Conservation (phyloP, 2,113 vertebrate genomes). For the Pholis gunnellus region DNA sequence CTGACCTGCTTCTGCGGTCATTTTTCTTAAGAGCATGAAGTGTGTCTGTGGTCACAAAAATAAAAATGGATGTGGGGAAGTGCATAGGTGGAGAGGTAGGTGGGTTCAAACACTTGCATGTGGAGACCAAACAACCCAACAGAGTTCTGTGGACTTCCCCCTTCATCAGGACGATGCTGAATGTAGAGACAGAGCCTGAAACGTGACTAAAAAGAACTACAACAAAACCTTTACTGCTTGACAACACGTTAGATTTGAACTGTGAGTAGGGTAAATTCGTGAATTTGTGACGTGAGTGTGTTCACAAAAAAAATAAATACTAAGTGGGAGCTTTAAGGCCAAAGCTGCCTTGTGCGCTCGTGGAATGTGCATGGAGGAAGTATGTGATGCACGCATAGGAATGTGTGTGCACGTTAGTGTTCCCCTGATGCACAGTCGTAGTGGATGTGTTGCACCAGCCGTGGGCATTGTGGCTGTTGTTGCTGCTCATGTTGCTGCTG, state of each 20-base stretch:
- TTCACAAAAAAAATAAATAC: slow-evolving; percentile 76
- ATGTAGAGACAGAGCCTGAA: slow-evolving; percentile 35
- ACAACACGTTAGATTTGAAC: slow-evolving; percentile 47
- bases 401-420: slow-evolving; percentile 59
- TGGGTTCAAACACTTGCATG: slow-evolving; percentile 77
- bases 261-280: slow-evolving; percentile 61
- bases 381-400: slow-evolving; percentile 68
- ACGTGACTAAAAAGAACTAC: slow-evolving; percentile 16
- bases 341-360: slow-evolving; percentile 63
- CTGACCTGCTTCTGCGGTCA: slow-evolving; percentile 58
- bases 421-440: slow-evolving; percentile 57
- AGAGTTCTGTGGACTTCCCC: slow-evolving; percentile 56
- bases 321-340: slow-evolving; percentile 72
- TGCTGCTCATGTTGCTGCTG: slow-evolving; percentile 45
- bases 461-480: slow-evolving; percentile 45
- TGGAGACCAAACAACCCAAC: slow-evolving; percentile 70
- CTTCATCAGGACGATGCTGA: slow-evolving; percentile 31
- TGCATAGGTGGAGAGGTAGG: slow-evolving; percentile 82
- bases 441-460: slow-evolving; percentile 47
- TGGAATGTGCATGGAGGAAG: slow-evolving; percentile 71
- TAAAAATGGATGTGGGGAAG: slow-evolving; percentile 59
- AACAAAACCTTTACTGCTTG: slow-evolving; percentile 44
- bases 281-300: slow-evolving; percentile 70
- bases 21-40: slow-evolving; percentile 69
- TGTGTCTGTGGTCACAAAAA: slow-evolving; percentile 74